phyloP scores from a whole-genome alignment of 2,888 invertebrate species.

The Gryllus longicercus region DNA sequence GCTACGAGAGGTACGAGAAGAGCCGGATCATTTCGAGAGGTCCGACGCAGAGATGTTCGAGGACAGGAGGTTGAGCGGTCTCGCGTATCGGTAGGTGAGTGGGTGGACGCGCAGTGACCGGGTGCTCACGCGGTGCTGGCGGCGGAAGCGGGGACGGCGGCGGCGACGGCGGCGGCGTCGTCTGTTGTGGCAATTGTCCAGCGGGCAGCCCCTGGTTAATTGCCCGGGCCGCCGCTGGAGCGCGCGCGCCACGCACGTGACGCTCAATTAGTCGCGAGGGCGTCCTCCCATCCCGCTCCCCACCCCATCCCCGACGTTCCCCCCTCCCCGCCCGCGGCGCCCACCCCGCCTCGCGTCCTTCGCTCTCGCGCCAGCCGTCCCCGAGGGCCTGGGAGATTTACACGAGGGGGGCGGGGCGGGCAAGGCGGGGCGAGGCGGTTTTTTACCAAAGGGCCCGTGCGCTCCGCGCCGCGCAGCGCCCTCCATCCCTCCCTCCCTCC shows the following conservation, averaged over 20 bases:
- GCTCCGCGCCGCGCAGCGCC: not conserved
- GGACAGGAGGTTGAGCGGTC: too few species aligned
- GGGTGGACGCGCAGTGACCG: too few species aligned
- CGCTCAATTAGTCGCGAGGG: conserved; percentile 1
- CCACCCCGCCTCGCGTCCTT: not conserved
- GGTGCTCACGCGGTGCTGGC: too few species aligned
- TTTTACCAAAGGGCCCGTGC: not conserved
- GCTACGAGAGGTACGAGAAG: too few species aligned
- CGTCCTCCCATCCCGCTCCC: not conserved
- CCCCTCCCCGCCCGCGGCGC: not conserved
- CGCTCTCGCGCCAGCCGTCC: not conserved
- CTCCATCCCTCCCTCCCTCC: not conserved
- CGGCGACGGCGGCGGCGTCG: not conserved
- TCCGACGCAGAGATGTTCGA: too few species aligned
- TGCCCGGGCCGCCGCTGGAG: not conserved
- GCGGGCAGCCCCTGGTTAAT: not conserved
- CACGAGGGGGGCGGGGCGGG: not conserved
- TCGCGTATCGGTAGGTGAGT: too few species aligned
- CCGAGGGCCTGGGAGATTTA: not conserved
- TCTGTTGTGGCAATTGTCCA: conserved; percentile 10
- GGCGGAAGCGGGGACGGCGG: too few species aligned
- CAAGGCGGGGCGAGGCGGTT: not conserved
- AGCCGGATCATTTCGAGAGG: too few species aligned
- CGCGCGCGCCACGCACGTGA: conserved; percentile 9
- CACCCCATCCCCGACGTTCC: not conserved